A percentile compares a stretch with the other conserved stretches of the same genome.
Evolutionary conservation across 2,113 vertebrate genomes (phyloP).

Genomic region (Conger conger): DNA sequence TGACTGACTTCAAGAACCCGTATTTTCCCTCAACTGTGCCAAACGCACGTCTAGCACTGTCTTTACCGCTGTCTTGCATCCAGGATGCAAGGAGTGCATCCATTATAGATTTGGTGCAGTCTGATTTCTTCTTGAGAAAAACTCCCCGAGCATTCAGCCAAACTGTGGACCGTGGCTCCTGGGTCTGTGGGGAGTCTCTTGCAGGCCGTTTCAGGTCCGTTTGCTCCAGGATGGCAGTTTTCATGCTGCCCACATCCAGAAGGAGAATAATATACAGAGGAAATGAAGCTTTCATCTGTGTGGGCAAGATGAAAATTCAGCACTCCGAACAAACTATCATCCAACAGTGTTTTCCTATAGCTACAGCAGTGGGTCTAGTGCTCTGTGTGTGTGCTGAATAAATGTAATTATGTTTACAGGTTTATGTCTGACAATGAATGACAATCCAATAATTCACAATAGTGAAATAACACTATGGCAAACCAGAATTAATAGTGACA

Average conservation of each 20-base stretch:
- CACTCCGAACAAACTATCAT: neutral
- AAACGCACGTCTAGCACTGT: slow-evolving; percentile 7
- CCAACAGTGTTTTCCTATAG: neutral
- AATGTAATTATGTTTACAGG: too few relatives aligned
- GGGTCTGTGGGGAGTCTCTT: neutral
- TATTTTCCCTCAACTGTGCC: slow-evolving; percentile 29
- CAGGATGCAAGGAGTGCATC: too few relatives aligned
- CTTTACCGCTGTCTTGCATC: slow-evolving; percentile 13
- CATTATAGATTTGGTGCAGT: slow-evolving; percentile 32
- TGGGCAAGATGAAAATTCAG: neutral
- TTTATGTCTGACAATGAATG: too few relatives aligned
- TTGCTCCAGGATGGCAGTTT: neutral
- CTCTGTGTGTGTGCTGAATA: too few relatives aligned
- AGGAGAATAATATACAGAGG: slow-evolving; percentile 57
- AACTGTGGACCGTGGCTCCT: accelerated
- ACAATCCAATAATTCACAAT: neutral
- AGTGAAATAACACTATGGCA: neutral
- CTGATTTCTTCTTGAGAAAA: neutral
- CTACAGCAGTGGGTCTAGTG: too few relatives aligned
- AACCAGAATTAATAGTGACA: neutral
- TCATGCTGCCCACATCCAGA: slow-evolving; percentile 50
- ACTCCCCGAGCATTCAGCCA: neutral
- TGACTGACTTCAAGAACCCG: neutral
- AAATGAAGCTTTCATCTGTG: slow-evolving; percentile 57
- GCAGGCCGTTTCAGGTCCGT: accelerated